These are phyloP conservation scores for Dolichotis patagonum DNA, from an alignment of 2,113 vertebrate genomes.

Conservation along the genomic window DNA sequence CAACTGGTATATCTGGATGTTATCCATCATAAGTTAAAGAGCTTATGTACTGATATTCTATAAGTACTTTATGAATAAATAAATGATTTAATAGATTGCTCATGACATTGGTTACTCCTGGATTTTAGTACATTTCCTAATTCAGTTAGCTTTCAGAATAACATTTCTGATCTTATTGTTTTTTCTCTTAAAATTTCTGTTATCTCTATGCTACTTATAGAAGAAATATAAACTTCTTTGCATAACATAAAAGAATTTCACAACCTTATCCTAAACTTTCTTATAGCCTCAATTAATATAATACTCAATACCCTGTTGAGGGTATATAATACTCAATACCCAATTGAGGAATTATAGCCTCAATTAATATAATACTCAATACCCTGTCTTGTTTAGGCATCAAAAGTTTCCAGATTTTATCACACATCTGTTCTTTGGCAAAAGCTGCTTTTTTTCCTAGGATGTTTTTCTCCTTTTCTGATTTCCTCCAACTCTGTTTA, in stretches of 20 bases:
- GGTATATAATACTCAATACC: accelerated
- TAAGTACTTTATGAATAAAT: not conserved
- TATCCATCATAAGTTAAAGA: not conserved
- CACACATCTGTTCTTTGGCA: not conserved
- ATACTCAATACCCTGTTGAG: not conserved
- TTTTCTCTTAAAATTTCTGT: not conserved
- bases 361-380: not conserved
- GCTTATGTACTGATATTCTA: not conserved
- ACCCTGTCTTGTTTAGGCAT: not conserved
- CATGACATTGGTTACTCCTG: not conserved
- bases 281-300: not conserved
- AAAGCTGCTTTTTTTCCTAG: not conserved
- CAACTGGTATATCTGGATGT: not conserved
- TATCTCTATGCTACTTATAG: not conserved
- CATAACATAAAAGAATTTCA: not conserved
- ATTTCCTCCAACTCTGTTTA: not conserved
- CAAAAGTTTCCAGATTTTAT: not conserved
- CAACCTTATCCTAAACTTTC: not conserved
- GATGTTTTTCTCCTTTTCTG: not conserved
- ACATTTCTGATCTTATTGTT: not conserved
- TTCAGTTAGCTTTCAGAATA: slow-evolving; percentile 7
- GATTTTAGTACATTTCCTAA: not conserved
- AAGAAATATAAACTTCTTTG: not conserved
- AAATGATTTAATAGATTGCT: not conserved
- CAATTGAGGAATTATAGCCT: not conserved